Evolutionary conservation across 2,797 vertebrate genomes (phyloP).

Genomic region (Neosilurus mollespiculum): DNA sequence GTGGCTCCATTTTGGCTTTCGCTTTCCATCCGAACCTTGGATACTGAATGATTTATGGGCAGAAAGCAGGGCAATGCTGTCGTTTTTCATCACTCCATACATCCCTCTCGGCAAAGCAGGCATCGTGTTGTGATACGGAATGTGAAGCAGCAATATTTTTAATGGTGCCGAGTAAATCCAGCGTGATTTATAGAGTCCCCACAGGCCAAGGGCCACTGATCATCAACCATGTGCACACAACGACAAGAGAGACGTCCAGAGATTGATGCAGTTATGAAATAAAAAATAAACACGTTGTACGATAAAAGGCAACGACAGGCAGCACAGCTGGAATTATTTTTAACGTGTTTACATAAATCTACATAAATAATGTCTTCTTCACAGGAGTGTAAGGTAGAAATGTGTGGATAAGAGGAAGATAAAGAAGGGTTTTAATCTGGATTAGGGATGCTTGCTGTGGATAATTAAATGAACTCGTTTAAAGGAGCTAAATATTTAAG

Average conservation of each 20-base stretch:
- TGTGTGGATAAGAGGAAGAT: too few species aligned
- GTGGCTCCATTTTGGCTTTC: conserved; percentile 47
- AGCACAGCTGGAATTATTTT: neutral
- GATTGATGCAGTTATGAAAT: conserved; percentile 24
- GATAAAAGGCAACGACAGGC: neutral
- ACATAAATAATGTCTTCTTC: too few species aligned
- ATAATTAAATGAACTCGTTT: too few species aligned
- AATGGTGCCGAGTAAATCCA: conserved; percentile 68
- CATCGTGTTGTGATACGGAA: conserved; percentile 64
- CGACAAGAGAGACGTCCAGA: conserved; percentile 16
- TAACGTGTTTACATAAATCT: too few species aligned
- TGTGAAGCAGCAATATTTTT: conserved; percentile 64
- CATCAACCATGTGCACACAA: conserved; percentile 5
- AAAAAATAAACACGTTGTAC: conserved; percentile 4
- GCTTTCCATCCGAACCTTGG: conserved; percentile 57
- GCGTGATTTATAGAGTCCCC: conserved; percentile 60
- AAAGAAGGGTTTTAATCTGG: too few species aligned
- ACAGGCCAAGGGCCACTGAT: conserved; percentile 1
- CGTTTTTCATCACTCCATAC: conserved; percentile 66
- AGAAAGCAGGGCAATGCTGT: conserved; percentile 58
- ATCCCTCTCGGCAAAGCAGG: conserved; percentile 50
- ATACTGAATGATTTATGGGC: conserved; percentile 68
- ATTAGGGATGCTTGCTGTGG: too few species aligned
- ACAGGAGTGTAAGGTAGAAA: too few species aligned
- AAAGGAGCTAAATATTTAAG: too few species aligned